These are phyloP conservation scores for Oxyteleia sp. DNA, from an alignment of 2,888 invertebrate genomes.

Conservation along the genomic window DNA sequence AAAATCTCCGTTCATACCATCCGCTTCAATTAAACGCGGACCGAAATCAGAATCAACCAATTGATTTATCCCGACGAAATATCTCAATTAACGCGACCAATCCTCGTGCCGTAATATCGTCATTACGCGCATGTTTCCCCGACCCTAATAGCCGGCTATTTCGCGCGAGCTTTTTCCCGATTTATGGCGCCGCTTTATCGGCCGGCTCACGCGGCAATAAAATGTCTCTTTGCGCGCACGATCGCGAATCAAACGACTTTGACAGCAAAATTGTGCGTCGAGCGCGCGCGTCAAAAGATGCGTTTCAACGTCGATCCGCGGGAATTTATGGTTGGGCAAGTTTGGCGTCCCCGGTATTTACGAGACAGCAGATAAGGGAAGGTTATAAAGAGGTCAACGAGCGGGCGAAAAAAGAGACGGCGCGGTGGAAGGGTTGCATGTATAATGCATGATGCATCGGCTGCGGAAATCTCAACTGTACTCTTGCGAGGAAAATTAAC, in stretches of 20 bases:
- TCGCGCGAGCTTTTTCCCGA: too few relatives aligned
- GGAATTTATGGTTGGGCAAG: conserved; percentile 59
- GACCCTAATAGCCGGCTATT: too few relatives aligned
- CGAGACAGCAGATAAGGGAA: conserved; percentile 56
- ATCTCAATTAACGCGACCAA: too few relatives aligned
- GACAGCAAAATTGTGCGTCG: conserved; percentile 62
- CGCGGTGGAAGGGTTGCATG: conserved; percentile 30
- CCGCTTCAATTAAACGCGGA: too few relatives aligned
- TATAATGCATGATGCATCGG: conserved; percentile 39
- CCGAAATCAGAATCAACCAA: too few relatives aligned
- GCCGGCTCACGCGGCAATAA: conserved; percentile 33
- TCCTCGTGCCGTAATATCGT: too few relatives aligned
- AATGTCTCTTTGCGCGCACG: conserved; percentile 23
- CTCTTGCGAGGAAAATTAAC: conserved; percentile 27
- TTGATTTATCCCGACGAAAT: too few relatives aligned
- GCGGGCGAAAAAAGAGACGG: conserved; percentile 28
- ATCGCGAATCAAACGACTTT: conserved; percentile 44
- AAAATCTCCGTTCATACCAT: too few relatives aligned
- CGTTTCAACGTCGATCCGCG: conserved; percentile 51
- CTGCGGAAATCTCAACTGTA: conserved; percentile 19
- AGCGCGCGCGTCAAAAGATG: too few relatives aligned
- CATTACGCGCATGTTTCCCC: too few relatives aligned
- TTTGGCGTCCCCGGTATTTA: too few relatives aligned
- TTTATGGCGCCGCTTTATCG: too few relatives aligned
- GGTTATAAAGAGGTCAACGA: conserved; percentile 65